Evolutionary conservation across 2,797 vertebrate genomes (phyloP).

Genomic region (Malurus leucopterus): DNA sequence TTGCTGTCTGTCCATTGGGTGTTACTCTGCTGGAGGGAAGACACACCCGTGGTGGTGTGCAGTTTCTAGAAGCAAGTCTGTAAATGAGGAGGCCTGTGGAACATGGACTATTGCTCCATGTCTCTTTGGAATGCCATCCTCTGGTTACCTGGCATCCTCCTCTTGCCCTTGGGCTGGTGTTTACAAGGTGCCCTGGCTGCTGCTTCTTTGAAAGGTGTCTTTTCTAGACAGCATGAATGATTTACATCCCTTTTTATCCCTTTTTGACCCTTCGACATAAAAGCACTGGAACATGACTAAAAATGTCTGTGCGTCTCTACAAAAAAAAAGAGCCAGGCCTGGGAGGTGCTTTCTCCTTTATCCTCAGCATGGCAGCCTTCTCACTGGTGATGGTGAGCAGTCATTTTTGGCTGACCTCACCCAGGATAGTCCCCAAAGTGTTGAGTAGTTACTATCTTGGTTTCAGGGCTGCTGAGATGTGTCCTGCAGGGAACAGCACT

Average conservation of each 20-base stretch:
- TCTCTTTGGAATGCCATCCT: not conserved
- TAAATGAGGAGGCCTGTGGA: not conserved
- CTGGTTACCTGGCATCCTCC: not conserved
- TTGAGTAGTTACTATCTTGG: not conserved
- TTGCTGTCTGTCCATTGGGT: not conserved
- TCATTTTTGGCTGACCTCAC: not conserved
- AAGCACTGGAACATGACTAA: not conserved
- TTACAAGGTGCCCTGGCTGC: not conserved
- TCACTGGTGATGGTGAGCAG: not conserved
- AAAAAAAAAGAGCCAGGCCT: not conserved
- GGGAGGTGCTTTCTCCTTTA: not conserved
- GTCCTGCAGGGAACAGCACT: not conserved
- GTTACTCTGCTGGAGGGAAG: not conserved
- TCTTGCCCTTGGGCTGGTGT: not conserved
- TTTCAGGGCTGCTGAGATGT: conserved; percentile 6
- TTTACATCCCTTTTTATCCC: not conserved
- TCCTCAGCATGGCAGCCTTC: not conserved
- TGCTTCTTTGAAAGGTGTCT: not conserved
- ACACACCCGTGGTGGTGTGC: not conserved
- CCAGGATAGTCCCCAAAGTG: not conserved
- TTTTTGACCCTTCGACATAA: not conserved
- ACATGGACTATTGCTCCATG: not conserved
- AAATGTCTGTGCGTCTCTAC: not conserved
- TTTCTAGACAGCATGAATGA: not conserved
- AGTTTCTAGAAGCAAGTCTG: not conserved